phyloP scores from a whole-genome alignment of 2,888 invertebrate species.

The Sphaeridia pumilis region DNA sequence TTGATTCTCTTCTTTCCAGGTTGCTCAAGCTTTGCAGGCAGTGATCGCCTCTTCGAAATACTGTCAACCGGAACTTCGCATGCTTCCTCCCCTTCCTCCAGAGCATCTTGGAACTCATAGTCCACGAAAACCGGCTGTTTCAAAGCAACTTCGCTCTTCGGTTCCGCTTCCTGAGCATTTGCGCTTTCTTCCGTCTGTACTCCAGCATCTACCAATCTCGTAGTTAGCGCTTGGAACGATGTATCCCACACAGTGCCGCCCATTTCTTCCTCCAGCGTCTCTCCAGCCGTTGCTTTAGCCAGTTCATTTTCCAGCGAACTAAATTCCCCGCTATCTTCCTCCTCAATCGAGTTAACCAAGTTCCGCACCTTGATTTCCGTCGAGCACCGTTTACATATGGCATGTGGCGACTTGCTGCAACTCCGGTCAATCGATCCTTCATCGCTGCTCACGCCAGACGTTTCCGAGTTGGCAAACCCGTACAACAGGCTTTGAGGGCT shows the following conservation, averaged over 20 bases:
- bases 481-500: background rate
- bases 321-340: slow-evolving; percentile 11
- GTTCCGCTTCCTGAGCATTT: background rate
- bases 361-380: slow-evolving; percentile 30
- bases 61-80: slow-evolving; percentile 12
- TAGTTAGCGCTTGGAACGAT: background rate
- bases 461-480: too few species aligned
- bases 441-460: background rate
- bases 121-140: too few species aligned
- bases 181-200: background rate
- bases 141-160: too few species aligned
- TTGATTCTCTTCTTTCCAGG: slow-evolving; percentile 18
- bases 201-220: background rate
- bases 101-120: background rate
- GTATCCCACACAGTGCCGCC: too few species aligned
- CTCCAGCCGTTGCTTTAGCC: slow-evolving; percentile 27
- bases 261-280: background rate
- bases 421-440: background rate
- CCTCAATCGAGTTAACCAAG: slow-evolving; percentile 33
- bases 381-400: slow-evolving; percentile 30
- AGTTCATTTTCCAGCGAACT: slow-evolving; percentile 18
- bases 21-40: background rate
- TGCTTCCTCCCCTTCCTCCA: slow-evolving; percentile 16
- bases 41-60: background rate
- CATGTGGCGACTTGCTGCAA: background rate